A percentile compares a stretch with the other conserved stretches of the same genome.
phyloP scores from a whole-genome alignment of 53 echinoderm and acorn worm genomes.

The Stichopus horrens region DNA sequence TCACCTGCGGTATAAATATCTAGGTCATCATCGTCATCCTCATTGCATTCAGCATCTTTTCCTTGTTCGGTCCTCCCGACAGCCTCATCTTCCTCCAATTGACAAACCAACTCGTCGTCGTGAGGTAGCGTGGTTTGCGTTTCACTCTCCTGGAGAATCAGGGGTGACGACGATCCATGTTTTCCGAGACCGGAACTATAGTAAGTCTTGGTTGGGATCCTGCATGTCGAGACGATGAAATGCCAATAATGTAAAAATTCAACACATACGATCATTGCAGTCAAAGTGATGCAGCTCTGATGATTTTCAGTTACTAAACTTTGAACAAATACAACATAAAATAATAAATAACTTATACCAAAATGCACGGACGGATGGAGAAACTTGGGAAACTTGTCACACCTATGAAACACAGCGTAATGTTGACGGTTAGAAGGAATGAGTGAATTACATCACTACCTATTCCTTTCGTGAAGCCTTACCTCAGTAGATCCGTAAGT shows the following conservation, averaged over 20 bases:
- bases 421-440: too few relatives aligned
- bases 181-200: not conserved
- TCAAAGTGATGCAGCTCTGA: too few relatives aligned
- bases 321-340: too few relatives aligned
- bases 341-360: too few relatives aligned
- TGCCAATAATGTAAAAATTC: too few relatives aligned
- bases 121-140: slow-evolving; percentile 43
- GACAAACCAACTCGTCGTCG: not conserved
- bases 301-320: too few relatives aligned
- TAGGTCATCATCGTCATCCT: slow-evolving; percentile 18
- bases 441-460: too few relatives aligned
- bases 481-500: slow-evolving; percentile 67
- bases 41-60: not conserved
- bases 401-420: too few relatives aligned
- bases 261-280: too few relatives aligned
- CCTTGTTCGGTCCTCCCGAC: not conserved
- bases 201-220: not conserved
- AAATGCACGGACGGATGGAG: too few relatives aligned
- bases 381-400: too few relatives aligned
- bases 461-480: slow-evolving; percentile 4
- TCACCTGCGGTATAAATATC: slow-evolving; percentile 43
- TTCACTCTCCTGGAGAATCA: slow-evolving; percentile 32
- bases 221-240: not conserved
- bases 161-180: not conserved
- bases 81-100: not conserved